These are phyloP conservation scores for Synergus umbraculus DNA, from an alignment of 2,888 invertebrate species.

Conservation along the genomic window DNA sequence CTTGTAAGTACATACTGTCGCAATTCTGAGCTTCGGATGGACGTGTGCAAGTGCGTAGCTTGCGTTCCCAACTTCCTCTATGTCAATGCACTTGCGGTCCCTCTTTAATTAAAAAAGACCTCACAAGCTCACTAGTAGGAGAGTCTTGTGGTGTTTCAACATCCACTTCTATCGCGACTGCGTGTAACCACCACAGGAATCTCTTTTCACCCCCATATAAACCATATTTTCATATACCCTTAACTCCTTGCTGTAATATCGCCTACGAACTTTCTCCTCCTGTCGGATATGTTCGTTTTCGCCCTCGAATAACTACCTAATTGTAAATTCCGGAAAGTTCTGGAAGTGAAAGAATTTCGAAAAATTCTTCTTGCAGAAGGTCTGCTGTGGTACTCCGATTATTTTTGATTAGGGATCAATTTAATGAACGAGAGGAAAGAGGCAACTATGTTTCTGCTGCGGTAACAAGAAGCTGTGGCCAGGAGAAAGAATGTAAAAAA, in stretches of 20 bases:
- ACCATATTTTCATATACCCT: constrained; percentile 36
- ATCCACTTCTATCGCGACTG: constrained; percentile 58
- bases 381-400: neutral
- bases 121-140: constrained; percentile 54
- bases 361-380: neutral
- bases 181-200: constrained; percentile 61
- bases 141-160: constrained; percentile 54
- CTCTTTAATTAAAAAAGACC: constrained; percentile 64
- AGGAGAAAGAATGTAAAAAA: neutral
- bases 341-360: neutral
- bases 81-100: constrained; percentile 51
- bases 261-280: constrained; percentile 5
- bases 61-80: constrained; percentile 44
- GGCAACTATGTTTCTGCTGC: neutral
- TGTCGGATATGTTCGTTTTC: constrained; percentile 18
- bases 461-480: neutral
- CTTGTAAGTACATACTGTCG: constrained; percentile 46
- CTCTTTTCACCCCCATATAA: constrained; percentile 59
- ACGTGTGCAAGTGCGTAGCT: constrained; percentile 50
- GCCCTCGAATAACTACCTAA: constrained; percentile 30
- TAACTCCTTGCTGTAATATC: constrained; percentile 29
- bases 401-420: neutral
- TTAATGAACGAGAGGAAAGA: neutral
- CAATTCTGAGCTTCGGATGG: constrained; percentile 35
- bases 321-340: constrained; percentile 23